phyloP scores from a whole-genome alignment of 2,888 invertebrate species.

The Isoperla grammatica region DNA sequence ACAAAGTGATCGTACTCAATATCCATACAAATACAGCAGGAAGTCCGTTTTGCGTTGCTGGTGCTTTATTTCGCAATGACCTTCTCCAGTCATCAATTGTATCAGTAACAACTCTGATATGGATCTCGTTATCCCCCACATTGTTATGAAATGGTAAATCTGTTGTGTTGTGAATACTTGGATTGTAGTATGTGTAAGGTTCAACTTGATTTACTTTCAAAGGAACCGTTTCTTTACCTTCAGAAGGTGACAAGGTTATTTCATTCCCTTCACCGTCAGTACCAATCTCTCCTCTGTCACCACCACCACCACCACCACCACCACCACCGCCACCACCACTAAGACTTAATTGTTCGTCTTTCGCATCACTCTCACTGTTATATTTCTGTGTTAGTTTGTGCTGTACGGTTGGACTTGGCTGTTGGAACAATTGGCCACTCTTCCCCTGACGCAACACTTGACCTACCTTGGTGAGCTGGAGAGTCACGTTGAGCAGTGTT shows the following conservation, averaged over 20 bases:
- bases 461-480: conserved; percentile 72
- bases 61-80: conserved; percentile 20
- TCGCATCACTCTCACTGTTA: neutral
- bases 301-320: conserved; percentile 20
- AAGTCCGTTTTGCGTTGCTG: neutral
- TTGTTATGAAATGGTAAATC: conserved; percentile 22
- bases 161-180: conserved; percentile 22
- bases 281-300: conserved; percentile 26
- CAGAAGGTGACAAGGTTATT: conserved; percentile 4
- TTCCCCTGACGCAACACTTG: conserved; percentile 6
- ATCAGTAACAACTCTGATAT: conserved; percentile 24
- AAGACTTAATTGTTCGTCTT: neutral
- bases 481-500: conserved; percentile 75
- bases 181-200: conserved; percentile 28
- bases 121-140: conserved; percentile 21
- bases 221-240: conserved; percentile 14
- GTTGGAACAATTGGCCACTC: conserved; percentile 22
- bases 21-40: neutral
- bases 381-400: neutral
- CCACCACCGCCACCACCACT: conserved; percentile 19
- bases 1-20: neutral
- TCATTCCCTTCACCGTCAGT: conserved; percentile 18
- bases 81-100: conserved; percentile 24
- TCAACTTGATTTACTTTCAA: conserved; percentile 17
- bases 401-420: neutral